Base-by-base conservation (phyloP, 2,113 vertebrate species). In the Capra hircus region DNA sequence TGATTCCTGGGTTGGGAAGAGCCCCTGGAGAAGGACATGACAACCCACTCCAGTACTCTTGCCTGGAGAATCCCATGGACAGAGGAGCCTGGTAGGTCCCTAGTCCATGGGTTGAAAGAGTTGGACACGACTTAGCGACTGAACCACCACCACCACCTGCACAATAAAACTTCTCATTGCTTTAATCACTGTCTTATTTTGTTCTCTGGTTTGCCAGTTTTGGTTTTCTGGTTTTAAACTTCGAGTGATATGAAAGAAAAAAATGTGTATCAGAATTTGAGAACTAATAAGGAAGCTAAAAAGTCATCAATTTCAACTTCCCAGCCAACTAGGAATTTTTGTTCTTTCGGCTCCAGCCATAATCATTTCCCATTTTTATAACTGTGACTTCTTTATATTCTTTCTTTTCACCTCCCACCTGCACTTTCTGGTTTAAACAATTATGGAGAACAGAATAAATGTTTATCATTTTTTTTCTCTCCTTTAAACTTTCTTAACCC, bases 111-210 rank as follows among this genome's bases (percentile, higher is more conserved):
- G 17, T 71, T n/a, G 4, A 21, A 71, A 36, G 64, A 36, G 17
- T 21, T 0, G 17, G 64, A 21, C 64, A 36, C 0, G 1, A 67
- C 17, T 36, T 21, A 5, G 1, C 0, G 2, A 36, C 64, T 71
- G 21, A 71, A 23, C 64, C 19, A 23, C n/a, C 64, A 36, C n/a
- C n/a, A 64, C n/a, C n/a, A 36, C 8, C 64, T 11, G 16, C 64
- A 19, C n/a, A 36, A 23, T 36, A 36, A 71, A 36, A 78, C 1
- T 15, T 64, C 23, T 74, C 15, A 33, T 57, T 77, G 59, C 12
- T 25, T 92, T 86, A 4, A 48, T 48, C 45, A 27, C 6, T 78
- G 23, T 1, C 57, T 78, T 62, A 14, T 15, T 30, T 89, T 50
- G 15, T 57, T 60, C 5, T 81, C 50, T 90, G 45, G 1, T 67